Conservation (phyloP, 2,113 vertebrate species). For the Clarias gariepinus region DNA sequence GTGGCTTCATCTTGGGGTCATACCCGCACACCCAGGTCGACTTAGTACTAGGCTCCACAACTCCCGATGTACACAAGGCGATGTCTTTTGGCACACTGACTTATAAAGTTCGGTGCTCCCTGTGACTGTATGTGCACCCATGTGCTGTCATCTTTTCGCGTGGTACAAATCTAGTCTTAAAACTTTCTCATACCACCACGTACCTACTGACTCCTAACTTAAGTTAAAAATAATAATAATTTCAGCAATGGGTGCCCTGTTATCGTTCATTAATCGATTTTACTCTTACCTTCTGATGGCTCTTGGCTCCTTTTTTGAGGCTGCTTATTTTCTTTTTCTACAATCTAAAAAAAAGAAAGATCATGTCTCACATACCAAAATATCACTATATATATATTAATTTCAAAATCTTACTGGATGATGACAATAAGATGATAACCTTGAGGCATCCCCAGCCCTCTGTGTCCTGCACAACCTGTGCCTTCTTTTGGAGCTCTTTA, state of each 20-base stretch:
- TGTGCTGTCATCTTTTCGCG: too few species aligned
- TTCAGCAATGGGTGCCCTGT: neutral
- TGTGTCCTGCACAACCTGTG: slow-evolving; percentile 23
- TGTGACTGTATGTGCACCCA: too few species aligned
- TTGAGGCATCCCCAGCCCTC: slow-evolving; percentile 41
- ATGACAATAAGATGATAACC: slow-evolving; percentile 8
- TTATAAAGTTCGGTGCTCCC: too few species aligned
- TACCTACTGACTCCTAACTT: too few species aligned
- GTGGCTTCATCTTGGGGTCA: too few species aligned
- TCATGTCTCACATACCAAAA: neutral
- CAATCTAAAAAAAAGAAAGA: slow-evolving; percentile 29
- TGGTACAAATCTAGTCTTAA: too few species aligned
- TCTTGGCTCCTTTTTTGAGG: slow-evolving; percentile 1
- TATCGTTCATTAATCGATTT: neutral
- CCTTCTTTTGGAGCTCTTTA: neutral
- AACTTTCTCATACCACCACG: too few species aligned
- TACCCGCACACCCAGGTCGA: too few species aligned
- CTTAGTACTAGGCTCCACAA: too few species aligned
- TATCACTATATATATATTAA: neutral
- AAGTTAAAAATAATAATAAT: neutral
- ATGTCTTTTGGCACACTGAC: too few species aligned
- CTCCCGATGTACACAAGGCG: too few species aligned
- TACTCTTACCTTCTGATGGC: slow-evolving; percentile 1
- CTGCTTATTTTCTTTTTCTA: slow-evolving; percentile 26
- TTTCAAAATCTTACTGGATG: neutral